Conservation (phyloP, 1,140 invertebrate species). For the Homalodisca vitripennis region DNA sequence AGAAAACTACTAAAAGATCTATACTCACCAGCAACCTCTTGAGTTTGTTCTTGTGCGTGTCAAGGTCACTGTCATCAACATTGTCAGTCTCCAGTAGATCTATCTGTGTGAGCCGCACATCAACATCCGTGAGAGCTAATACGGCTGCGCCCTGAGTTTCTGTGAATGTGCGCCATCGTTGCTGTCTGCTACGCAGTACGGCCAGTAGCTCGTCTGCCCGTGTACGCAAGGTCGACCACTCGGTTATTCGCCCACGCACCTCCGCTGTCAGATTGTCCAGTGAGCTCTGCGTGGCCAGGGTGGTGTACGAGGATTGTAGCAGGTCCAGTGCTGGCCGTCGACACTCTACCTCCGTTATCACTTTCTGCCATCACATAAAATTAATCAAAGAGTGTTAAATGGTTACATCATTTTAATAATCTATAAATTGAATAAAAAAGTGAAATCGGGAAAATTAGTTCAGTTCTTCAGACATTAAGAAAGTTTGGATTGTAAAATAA, state of each 20-base stretch:
- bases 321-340: conserved; percentile 53
- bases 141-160: conserved; percentile 65
- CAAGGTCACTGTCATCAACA: conserved; percentile 46
- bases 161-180: conserved; percentile 33
- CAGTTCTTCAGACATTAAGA: too few species aligned
- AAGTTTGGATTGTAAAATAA: too few species aligned
- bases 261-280: conserved; percentile 55
- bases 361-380: conserved; percentile 31
- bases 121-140: conserved; percentile 64
- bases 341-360: conserved; percentile 58
- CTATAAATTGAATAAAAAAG: too few species aligned
- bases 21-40: conserved; percentile 32
- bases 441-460: too few species aligned
- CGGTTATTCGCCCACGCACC: conserved; percentile 54
- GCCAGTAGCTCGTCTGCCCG: conserved; percentile 43
- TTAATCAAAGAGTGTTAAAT: too few species aligned
- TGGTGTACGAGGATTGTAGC: conserved; percentile 61
- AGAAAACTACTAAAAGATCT: too few species aligned
- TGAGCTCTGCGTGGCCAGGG: conserved; percentile 51
- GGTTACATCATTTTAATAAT: too few species aligned
- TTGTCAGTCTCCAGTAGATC: conserved; percentile 60
- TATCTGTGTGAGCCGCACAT: conserved; percentile 65
- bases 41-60: conserved; percentile 24
- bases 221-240: conserved; percentile 58
- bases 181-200: conserved; percentile 34